phyloP scores from a whole-genome alignment of 2,888 invertebrate genomes.

The Thymelicus acteon region DNA sequence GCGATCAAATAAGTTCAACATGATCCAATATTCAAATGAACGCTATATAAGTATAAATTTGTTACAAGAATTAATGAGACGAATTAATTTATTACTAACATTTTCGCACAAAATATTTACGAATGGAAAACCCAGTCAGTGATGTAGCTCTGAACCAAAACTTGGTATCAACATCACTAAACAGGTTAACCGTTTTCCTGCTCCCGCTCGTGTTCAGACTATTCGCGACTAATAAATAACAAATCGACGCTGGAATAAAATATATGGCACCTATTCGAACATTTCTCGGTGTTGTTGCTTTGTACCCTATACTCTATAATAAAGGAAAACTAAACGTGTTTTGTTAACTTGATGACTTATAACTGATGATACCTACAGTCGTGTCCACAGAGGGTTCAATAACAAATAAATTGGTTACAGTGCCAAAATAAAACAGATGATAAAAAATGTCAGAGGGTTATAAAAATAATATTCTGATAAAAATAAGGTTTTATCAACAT shows the following conservation, averaged over 20 bases:
- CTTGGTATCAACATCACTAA: conserved; percentile 77
- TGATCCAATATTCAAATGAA: too few relatives aligned
- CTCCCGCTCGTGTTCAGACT: conserved; percentile 79
- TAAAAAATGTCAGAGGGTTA: too few relatives aligned
- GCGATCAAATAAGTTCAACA: too few relatives aligned
- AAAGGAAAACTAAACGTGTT: conserved; percentile 7
- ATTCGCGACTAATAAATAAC: conserved; percentile 83
- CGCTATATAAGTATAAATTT: neutral
- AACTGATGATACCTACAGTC: neutral
- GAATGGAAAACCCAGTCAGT: neutral
- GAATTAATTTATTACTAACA: neutral
- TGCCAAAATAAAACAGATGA: too few relatives aligned
- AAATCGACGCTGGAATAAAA: conserved; percentile 82
- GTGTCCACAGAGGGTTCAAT: neutral
- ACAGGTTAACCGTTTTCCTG: conserved; percentile 79
- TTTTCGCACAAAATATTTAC: neutral
- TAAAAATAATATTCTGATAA: too few relatives aligned
- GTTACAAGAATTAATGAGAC: neutral
- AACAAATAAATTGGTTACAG: neutral
- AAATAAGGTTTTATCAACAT: too few relatives aligned
- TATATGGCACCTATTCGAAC: conserved; percentile 74
- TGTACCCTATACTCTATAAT: conserved; percentile 41
- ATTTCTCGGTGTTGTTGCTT: conserved; percentile 58
- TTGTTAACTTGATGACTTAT: neutral
- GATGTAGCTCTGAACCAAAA: conserved; percentile 64